Evolutionary conservation across 2,888 invertebrate species (phyloP).

Genomic region (Pinctada fucata): DNA sequence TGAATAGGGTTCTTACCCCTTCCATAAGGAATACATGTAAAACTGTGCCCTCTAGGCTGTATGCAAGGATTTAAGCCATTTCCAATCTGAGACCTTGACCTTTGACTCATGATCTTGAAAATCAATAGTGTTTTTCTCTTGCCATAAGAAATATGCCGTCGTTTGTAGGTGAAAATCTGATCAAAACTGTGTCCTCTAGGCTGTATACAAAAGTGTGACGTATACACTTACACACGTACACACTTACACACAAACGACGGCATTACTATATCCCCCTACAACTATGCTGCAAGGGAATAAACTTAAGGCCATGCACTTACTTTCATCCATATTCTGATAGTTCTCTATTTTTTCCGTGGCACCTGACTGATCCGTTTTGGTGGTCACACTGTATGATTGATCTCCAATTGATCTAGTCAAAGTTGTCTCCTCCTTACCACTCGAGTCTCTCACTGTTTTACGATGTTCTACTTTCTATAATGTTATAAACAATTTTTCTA

Average conservation of each 20-base stretch:
- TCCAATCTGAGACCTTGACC: no score
- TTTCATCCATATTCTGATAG: conserved; percentile 60
- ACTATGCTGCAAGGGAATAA: not conserved
- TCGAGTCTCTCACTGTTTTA: conserved; percentile 53
- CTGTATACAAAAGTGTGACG: not conserved
- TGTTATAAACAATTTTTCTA: not conserved
- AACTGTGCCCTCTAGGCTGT: no score
- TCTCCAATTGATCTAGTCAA: conserved; percentile 58
- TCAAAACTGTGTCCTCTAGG: no score
- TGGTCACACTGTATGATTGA: conserved; percentile 55
- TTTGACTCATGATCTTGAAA: no score
- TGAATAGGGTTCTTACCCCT: no score
- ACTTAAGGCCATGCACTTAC: conserved; percentile 41
- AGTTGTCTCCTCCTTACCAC: conserved; percentile 58
- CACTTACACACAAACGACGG: not conserved
- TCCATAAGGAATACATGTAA: no score
- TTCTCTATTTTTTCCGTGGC: conserved; percentile 55
- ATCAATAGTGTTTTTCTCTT: no score
- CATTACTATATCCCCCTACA: not conserved
- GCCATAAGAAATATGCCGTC: no score
- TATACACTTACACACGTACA: not conserved
- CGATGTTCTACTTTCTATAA: conserved; percentile 59
- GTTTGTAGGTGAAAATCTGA: no score
- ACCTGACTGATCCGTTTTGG: conserved; percentile 51
- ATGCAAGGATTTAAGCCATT: no score